Percentiles rank a stretch among this genome's conserved stretches.
Conservation (phyloP, 2,113 vertebrate genomes). For the Microcebus griseorufus region DNA sequence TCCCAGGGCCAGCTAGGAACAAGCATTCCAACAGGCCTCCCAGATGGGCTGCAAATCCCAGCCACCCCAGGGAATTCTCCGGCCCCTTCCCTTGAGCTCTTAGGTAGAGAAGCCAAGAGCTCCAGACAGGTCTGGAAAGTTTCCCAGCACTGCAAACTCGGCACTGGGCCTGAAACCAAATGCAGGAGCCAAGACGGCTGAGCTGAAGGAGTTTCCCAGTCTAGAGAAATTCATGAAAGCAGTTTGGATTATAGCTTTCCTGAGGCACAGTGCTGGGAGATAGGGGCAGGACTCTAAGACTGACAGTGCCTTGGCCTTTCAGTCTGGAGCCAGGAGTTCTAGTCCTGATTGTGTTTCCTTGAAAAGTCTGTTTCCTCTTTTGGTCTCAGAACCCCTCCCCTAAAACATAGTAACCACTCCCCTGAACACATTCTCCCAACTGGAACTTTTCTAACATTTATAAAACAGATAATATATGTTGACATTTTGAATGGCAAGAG, state of each 20-base stretch:
- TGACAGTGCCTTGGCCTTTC: background rate
- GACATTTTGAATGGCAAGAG: slow-evolving; percentile 16
- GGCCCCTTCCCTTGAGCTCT: slow-evolving; percentile 34
- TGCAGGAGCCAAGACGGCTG: background rate
- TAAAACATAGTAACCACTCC: background rate
- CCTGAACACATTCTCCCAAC: background rate
- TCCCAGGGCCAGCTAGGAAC: slow-evolving; percentile 7
- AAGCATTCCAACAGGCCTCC: slow-evolving; percentile 25
- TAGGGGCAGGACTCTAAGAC: background rate
- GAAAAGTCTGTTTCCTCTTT: background rate
- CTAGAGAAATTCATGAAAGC: slow-evolving; percentile 41
- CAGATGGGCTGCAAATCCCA: slow-evolving; percentile 46
- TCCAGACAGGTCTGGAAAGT: slow-evolving; percentile 37
- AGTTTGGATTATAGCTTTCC: slow-evolving; percentile 38
- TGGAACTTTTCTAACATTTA: background rate
- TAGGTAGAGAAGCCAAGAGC: slow-evolving; percentile 55
- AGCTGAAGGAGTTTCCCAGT: slow-evolving; percentile 24
- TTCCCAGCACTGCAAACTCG: slow-evolving; percentile 35
- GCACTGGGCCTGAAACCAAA: slow-evolving; percentile 48
- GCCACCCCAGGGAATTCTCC: background rate
- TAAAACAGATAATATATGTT: slow-evolving; percentile 4
- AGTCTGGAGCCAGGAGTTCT: background rate
- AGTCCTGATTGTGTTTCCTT: background rate
- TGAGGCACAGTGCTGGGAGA: background rate
- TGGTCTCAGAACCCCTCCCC: background rate